Percentiles rank a stretch among this genome's conserved stretches.
These are phyloP conservation scores for Parnassius glacialis DNA, from an alignment of 2,888 invertebrate species.

Conservation along the genomic window DNA sequence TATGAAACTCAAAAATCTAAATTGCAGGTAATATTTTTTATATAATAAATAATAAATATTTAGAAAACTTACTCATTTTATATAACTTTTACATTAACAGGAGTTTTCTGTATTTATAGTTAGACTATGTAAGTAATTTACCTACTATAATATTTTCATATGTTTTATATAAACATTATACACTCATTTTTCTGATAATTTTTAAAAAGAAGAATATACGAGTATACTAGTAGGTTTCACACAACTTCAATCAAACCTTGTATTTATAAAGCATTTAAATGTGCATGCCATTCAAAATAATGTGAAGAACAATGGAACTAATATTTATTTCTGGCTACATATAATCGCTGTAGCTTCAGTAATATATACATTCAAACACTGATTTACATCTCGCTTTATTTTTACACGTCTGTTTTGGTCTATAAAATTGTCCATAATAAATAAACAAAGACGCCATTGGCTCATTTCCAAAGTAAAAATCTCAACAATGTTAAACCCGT, in stretches of 20 bases:
- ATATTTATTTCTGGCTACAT: conserved; percentile 26
- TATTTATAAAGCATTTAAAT: conserved; percentile 21
- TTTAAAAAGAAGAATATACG: conserved; percentile 6
- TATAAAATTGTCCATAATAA: conserved; percentile 63
- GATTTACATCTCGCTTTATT: conserved; percentile 49
- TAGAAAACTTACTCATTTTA: no score
- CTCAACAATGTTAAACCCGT: conserved; percentile 36
- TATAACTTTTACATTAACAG: no score
- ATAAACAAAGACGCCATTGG: conserved; percentile 55
- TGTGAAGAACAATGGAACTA: conserved; percentile 22
- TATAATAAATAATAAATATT: no score
- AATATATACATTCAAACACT: conserved; percentile 31
- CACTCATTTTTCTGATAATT: no score
- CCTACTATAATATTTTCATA: no score
- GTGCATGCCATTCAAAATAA: conserved; percentile 15
- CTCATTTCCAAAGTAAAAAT: conserved; percentile 52
- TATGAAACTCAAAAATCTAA: no score
- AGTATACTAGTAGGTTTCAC: conserved; percentile 1
- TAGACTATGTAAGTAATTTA: no score
- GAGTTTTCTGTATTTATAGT: no score
- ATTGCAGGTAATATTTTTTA: no score
- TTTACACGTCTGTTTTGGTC: conserved; percentile 49
- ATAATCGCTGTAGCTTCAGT: conserved; percentile 27
- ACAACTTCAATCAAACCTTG: conserved; percentile 19
- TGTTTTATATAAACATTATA: no score